Percentiles rank a stretch among this genome's conserved stretches.
phyloP scores from a whole-genome alignment of 1,140 invertebrate species.

The Camponotus floridanus region DNA sequence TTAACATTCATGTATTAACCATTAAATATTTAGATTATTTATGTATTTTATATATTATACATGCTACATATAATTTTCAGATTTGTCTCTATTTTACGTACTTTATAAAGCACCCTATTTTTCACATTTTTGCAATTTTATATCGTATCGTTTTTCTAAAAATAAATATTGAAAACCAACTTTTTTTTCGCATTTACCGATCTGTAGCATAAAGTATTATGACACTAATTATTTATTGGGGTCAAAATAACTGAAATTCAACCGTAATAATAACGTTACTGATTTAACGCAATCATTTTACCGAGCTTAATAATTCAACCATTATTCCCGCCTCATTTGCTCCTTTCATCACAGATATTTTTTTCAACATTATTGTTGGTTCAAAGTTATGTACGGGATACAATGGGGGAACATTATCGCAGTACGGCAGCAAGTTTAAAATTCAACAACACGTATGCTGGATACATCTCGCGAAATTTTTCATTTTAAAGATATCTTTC shows the following conservation, averaged over 20 bases:
- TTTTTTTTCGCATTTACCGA: too few species aligned
- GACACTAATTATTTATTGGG: background rate
- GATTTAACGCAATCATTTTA: background rate
- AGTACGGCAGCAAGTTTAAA: background rate
- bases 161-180: background rate
- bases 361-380: conserved; percentile 10
- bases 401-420: background rate
- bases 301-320: background rate
- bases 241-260: conserved; percentile 27
- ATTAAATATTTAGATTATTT: background rate
- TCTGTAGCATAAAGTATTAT: background rate
- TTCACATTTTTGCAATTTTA: background rate
- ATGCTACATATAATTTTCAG: background rate
- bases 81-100: background rate
- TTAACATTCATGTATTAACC: background rate
- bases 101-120: background rate
- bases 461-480: too few species aligned
- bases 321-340: conserved; percentile 30
- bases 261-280: conserved; percentile 12
- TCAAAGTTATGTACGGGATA: background rate
- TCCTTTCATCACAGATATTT: conserved; percentile 11
- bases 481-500: too few species aligned
- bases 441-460: background rate
- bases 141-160: background rate
- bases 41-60: background rate